Conservation (phyloP, 2,113 vertebrate species). For the Climacteris rufus region DNA sequence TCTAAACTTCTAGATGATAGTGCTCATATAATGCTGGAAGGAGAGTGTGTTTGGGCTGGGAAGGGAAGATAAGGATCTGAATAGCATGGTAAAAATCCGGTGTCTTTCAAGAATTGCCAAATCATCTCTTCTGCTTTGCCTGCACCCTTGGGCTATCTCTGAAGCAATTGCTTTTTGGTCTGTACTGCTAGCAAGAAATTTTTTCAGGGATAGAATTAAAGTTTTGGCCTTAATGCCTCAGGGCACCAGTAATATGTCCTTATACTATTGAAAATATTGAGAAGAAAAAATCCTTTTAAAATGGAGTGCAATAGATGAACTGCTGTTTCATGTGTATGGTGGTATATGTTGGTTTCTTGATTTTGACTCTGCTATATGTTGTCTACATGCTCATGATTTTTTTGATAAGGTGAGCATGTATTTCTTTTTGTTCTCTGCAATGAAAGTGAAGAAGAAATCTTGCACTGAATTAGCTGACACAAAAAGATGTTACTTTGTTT, state of each 20-base stretch:
- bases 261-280: neutral
- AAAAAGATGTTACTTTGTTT: constrained; percentile 34
- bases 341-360: neutral
- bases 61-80: neutral
- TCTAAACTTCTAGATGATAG: neutral
- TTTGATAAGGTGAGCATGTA: neutral
- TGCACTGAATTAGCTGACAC: neutral
- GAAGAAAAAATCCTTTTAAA: neutral
- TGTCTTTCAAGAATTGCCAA: neutral
- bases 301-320: neutral
- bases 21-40: neutral
- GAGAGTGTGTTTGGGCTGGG: neutral
- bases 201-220: neutral
- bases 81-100: neutral
- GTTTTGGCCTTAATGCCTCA: neutral
- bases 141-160: neutral
- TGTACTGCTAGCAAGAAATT: neutral
- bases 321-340: neutral
- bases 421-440: neutral
- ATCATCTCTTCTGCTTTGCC: neutral
- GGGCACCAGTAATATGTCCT: neutral
- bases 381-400: neutral
- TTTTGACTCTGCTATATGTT: neutral
- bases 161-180: neutral
- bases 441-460: neutral